Conservation (phyloP, 2,888 invertebrate genomes). For the Opisthograptis luteolata region DNA sequence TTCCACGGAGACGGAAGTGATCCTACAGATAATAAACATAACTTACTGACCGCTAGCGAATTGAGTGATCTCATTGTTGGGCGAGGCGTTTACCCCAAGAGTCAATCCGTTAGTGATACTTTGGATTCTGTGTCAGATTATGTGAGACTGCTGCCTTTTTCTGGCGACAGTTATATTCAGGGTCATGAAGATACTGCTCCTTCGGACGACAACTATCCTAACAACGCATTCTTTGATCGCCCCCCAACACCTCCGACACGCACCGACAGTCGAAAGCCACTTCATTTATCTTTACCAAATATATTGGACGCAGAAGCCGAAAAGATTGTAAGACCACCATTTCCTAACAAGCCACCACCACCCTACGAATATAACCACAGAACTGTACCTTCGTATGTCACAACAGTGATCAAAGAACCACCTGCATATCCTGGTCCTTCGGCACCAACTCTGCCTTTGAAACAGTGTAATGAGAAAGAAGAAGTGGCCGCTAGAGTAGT, state of each 20-base stretch:
- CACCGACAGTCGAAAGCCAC: constrained; percentile 85
- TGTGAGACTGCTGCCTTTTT: constrained; percentile 88
- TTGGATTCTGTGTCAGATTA: constrained; percentile 96
- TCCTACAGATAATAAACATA: constrained; percentile 91
- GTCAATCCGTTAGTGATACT: constrained; percentile 92
- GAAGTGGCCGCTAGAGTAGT: constrained; percentile 91
- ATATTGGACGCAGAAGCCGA: constrained; percentile 69
- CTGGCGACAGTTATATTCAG: constrained; percentile 84
- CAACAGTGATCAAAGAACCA: constrained; percentile 81
- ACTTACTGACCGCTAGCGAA: constrained; percentile 92
- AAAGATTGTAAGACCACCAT: constrained; percentile 43
- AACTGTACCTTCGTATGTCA: constrained; percentile 71
- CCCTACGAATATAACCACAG: constrained; percentile 87
- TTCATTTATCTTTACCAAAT: constrained; percentile 76
- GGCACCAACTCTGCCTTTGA: constrained; percentile 45
- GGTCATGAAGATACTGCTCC: constrained; percentile 85
- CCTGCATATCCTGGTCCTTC: constrained; percentile 86
- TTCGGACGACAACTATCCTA: constrained; percentile 81
- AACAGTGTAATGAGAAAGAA: constrained; percentile 74
- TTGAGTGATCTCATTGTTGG: constrained; percentile 93
- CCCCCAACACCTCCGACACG: constrained; percentile 89
- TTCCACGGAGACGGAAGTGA: constrained; percentile 96
- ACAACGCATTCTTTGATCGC: constrained; percentile 79
- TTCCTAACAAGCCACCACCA: constrained; percentile 86
- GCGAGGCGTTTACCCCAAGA: constrained; percentile 88